Evolutionary conservation across 2,797 vertebrate genomes (phyloP).

Genomic region (Coranthus polyacanthus): DNA sequence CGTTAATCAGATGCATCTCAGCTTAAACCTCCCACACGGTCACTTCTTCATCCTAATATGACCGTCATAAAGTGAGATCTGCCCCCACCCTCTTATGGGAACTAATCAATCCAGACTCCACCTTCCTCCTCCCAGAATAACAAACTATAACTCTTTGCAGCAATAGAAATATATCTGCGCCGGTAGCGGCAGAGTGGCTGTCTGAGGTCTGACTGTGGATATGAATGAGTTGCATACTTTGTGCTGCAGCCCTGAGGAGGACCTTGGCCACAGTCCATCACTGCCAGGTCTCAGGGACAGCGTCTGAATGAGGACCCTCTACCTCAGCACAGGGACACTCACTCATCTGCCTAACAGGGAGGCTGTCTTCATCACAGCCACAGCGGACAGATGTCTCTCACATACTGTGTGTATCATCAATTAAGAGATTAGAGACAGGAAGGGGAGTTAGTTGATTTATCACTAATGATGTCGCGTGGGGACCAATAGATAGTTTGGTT

Average conservation of each 20-base stretch:
- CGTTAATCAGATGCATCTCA: slow-evolving; percentile 22
- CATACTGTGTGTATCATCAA: no score
- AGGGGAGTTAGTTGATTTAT: slow-evolving; percentile 59
- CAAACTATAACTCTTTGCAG: slow-evolving; percentile 52
- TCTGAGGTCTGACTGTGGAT: slow-evolving; percentile 45
- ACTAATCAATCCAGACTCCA: no score
- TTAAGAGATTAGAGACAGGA: slow-evolving; percentile 55
- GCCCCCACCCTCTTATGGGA: no score
- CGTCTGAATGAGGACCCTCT: slow-evolving; percentile 53
- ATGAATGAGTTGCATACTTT: slow-evolving; percentile 59
- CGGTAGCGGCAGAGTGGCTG: no score
- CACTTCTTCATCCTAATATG: slow-evolving; percentile 28
- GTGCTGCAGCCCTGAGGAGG: slow-evolving; percentile 53
- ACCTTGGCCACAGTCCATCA: slow-evolving; percentile 60
- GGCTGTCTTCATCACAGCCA: slow-evolving; percentile 11
- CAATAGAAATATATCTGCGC: slow-evolving; percentile 52
- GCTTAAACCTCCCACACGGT: slow-evolving; percentile 10
- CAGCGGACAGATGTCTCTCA: no score
- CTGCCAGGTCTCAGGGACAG: slow-evolving; percentile 55
- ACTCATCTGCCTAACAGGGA: slow-evolving; percentile 53
- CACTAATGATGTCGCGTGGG: slow-evolving; percentile 49
- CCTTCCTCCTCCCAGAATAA: slow-evolving; percentile 42
- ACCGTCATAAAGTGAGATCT: no score
- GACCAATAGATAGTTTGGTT: slow-evolving; percentile 43
- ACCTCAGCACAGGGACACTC: no score